A percentile compares a stretch with the other conserved stretches of the same genome.
phyloP scores from a whole-genome alignment of 1,140 invertebrate genomes.

The Plectrocnemia conspersa region DNA sequence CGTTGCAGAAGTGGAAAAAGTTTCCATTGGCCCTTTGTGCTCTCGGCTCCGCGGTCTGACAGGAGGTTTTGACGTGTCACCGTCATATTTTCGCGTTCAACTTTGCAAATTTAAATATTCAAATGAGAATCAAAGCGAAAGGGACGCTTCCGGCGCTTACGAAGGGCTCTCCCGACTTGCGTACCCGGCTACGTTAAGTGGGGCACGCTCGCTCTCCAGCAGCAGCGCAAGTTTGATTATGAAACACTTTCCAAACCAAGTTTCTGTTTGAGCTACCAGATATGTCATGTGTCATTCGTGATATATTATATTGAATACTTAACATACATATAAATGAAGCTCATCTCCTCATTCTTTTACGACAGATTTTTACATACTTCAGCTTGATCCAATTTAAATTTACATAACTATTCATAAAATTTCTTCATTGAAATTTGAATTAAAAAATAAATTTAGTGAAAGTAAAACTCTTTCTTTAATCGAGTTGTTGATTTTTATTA shows the following conservation, averaged over 20 bases:
- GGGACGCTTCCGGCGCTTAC: conserved; percentile 7
- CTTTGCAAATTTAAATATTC: conserved; percentile 35
- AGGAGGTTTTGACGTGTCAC: conserved; percentile 32
- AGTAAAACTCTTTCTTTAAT: no score
- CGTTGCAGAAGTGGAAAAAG: not conserved
- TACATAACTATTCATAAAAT: no score
- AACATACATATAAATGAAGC: no score
- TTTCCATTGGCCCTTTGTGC: conserved; percentile 3
- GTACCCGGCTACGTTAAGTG: no score
- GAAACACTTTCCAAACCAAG: conserved; percentile 11
- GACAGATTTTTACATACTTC: no score
- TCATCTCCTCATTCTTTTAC: no score
- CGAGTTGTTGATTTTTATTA: no score
- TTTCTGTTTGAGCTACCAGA: not conserved
- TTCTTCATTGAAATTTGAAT: no score
- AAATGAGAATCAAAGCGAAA: conserved; percentile 28
- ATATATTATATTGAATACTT: no score
- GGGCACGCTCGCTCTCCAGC: not conserved
- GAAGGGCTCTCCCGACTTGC: not conserved
- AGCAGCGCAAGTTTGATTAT: conserved; percentile 16
- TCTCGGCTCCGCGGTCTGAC: conserved; percentile 22
- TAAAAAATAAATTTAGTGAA: no score
- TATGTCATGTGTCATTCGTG: conserved; percentile 8
- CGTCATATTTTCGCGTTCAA: conserved; percentile 30
- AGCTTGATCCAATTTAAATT: no score